These are phyloP conservation scores for Acyrthosiphon pisum DNA, from an alignment of 1,140 invertebrate species.

Conservation along the genomic window DNA sequence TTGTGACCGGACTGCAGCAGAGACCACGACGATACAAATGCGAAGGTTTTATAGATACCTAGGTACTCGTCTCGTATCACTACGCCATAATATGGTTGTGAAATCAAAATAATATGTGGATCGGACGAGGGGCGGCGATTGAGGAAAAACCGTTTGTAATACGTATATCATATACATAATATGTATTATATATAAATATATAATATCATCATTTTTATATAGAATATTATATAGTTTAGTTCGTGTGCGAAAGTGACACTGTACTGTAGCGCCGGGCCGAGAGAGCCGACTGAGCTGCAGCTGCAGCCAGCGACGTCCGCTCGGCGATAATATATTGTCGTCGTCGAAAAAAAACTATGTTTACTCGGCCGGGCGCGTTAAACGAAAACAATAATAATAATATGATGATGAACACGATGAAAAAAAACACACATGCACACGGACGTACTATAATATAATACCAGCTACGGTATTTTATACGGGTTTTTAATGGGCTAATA, in stretches of 20 bases:
- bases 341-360: background rate
- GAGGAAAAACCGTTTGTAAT: no score
- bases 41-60: no score
- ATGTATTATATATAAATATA: no score
- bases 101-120: no score
- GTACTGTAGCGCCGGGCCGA: background rate
- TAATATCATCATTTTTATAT: background rate
- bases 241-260: background rate
- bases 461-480: slow-evolving; percentile 36
- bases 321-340: background rate
- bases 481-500: slow-evolving; percentile 49
- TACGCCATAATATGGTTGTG: no score
- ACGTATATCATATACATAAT: no score
- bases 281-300: background rate
- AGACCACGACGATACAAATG: no score
- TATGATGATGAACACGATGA: background rate
- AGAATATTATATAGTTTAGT: background rate
- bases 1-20: no score
- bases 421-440: background rate
- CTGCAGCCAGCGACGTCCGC: background rate
- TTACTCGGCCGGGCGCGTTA: background rate
- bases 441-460: background rate
- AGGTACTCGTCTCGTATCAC: no score
- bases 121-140: no score
- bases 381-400: slow-evolving; percentile 8